Evolutionary conservation across 1,140 invertebrate species (phyloP).

Genomic region (Orchesella cincta): DNA sequence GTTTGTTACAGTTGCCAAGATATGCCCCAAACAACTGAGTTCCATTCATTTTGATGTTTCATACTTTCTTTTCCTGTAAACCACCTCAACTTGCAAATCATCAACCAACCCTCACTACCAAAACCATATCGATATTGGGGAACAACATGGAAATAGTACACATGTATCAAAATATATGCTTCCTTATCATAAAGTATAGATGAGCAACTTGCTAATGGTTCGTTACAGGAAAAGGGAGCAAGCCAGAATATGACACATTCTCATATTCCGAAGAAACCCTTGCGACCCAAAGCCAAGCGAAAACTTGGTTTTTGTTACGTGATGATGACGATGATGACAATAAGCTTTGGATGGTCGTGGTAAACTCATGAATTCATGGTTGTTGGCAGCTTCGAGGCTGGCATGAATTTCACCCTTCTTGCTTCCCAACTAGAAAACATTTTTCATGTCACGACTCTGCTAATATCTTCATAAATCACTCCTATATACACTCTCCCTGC

Average conservation of each 20-base stretch:
- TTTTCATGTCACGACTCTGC: conserved; percentile 17
- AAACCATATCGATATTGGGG: neutral
- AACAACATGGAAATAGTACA: neutral
- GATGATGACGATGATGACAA: conserved; percentile 5
- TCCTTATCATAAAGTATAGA: neutral
- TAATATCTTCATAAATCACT: conserved; percentile 19
- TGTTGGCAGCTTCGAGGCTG: neutral
- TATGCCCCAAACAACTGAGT: too few species aligned
- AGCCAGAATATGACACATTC: neutral
- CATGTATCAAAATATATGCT: neutral
- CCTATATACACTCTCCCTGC: neutral
- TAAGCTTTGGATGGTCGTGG: neutral
- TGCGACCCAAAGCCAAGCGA: neutral
- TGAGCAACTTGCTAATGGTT: neutral
- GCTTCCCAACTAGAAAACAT: conserved; percentile 6
- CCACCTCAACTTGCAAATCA: neutral
- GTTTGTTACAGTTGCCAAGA: neutral
- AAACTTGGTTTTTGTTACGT: neutral
- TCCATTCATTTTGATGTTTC: too few species aligned
- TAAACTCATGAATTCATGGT: neutral
- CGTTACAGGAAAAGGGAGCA: neutral
- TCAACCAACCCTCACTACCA: neutral
- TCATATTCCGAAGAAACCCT: neutral
- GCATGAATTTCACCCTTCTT: conserved; percentile 20
- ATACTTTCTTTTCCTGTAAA: too few species aligned